A percentile compares a stretch with the other conserved stretches of the same genome.
Conservation (phyloP, 2,113 vertebrate species). For the Cryptomyrus ogoouensis region DNA sequence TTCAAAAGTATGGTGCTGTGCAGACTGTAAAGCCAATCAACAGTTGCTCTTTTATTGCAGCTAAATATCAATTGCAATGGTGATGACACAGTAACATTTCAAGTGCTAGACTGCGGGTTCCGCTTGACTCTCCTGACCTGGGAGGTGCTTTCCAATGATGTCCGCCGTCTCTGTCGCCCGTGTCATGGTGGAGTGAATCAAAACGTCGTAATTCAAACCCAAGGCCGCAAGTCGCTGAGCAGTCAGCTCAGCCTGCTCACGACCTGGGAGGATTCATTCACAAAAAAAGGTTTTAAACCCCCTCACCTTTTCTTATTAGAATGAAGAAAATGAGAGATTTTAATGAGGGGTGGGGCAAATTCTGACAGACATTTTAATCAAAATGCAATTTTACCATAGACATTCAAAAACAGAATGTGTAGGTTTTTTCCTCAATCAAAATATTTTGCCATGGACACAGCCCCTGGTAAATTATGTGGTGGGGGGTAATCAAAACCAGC, state of each 20-base stretch:
- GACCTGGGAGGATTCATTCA: conserved; percentile 58
- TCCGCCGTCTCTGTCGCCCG: conserved; percentile 84
- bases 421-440: not conserved
- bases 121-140: conserved; percentile 59
- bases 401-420: not conserved
- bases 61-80: not conserved
- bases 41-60: not conserved
- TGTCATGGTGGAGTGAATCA: conserved; percentile 89
- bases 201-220: conserved; percentile 80
- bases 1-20: not conserved
- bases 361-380: not conserved
- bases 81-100: not conserved
- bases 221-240: conserved; percentile 77
- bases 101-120: not conserved
- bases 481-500: not conserved
- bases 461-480: not conserved
- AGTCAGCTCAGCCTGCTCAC: conserved; percentile 86
- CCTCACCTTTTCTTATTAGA: not conserved
- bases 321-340: not conserved
- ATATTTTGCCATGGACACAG: not conserved
- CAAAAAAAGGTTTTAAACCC: not conserved
- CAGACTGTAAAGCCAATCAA: not conserved
- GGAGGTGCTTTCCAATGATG: conserved; percentile 84
- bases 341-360: not conserved
- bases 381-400: not conserved